Conservation (phyloP, 2,888 invertebrate species). For the Drosophila subquinaria region DNA sequence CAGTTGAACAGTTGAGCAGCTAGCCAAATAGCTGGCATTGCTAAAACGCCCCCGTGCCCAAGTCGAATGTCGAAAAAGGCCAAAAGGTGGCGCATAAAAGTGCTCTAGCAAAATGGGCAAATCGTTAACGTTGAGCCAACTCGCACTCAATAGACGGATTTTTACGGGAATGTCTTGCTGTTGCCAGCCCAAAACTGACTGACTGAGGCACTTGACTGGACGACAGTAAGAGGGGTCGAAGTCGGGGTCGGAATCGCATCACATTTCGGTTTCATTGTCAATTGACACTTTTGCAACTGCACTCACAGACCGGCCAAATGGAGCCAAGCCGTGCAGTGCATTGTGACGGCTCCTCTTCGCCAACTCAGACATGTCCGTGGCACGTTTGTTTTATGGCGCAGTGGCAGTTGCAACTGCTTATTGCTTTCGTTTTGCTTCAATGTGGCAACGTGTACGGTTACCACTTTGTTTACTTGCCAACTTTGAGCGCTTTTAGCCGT, state of each 20-base stretch:
- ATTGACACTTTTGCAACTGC: slow-evolving; percentile 74
- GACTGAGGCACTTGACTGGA: slow-evolving; percentile 9
- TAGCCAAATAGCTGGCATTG: slow-evolving; percentile 53
- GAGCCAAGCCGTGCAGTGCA: background rate
- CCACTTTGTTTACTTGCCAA: slow-evolving; percentile 68
- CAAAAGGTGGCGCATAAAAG: slow-evolving; percentile 66
- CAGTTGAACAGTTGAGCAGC: slow-evolving; percentile 44
- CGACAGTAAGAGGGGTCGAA: slow-evolving; percentile 15
- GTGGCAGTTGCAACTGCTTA: slow-evolving; percentile 74
- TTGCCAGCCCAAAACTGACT: slow-evolving; percentile 15
- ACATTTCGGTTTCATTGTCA: slow-evolving; percentile 77
- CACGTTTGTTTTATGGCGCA: slow-evolving; percentile 72
- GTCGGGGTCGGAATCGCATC: slow-evolving; percentile 20
- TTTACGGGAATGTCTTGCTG: slow-evolving; percentile 55
- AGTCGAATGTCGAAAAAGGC: background rate
- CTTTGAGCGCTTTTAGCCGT: slow-evolving; percentile 47
- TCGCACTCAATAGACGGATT: slow-evolving; percentile 55
- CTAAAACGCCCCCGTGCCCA: slow-evolving; percentile 53
- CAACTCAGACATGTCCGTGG: slow-evolving; percentile 11
- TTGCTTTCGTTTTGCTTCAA: slow-evolving; percentile 78
- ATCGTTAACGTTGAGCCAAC: slow-evolving; percentile 71
- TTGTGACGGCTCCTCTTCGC: slow-evolving; percentile 4
- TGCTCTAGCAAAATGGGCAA: slow-evolving; percentile 72
- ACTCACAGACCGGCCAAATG: slow-evolving; percentile 33
- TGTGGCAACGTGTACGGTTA: slow-evolving; percentile 67